Conservation (phyloP, 2,797 vertebrate species). For the Cyprinodon diabolis region DNA sequence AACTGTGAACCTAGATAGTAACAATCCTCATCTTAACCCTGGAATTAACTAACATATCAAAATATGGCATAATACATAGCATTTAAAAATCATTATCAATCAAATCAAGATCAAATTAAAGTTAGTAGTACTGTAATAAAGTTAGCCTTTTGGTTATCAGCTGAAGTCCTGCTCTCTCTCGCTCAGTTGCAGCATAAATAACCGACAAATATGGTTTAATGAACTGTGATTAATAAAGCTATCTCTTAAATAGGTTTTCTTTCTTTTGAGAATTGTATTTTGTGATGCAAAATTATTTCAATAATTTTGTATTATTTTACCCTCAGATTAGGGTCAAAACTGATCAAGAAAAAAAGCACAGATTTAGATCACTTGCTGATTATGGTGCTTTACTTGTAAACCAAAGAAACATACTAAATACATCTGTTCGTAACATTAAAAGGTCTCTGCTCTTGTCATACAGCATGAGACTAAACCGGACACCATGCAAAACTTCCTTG, state of each 20-base stretch:
- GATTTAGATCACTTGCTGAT: background rate
- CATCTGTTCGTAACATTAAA: slow-evolving; percentile 11
- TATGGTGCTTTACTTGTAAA: background rate
- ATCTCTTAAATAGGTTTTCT: too few species aligned
- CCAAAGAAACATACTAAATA: slow-evolving; percentile 8
- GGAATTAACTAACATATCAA: background rate
- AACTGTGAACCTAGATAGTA: background rate
- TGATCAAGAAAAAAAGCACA: background rate
- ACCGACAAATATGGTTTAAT: background rate
- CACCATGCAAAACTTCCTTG: slow-evolving; percentile 47
- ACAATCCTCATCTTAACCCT: background rate
- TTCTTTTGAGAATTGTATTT: background rate
- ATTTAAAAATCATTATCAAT: background rate
- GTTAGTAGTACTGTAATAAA: background rate
- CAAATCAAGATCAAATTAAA: background rate
- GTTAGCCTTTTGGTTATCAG: background rate
- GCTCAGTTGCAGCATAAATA: background rate
- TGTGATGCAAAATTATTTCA: background rate
- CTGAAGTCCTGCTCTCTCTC: background rate
- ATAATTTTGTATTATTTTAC: background rate
- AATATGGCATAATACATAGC: background rate
- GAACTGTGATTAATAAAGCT: too few species aligned
- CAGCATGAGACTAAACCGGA: slow-evolving; percentile 44
- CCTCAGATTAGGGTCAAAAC: background rate
- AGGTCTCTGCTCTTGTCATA: slow-evolving; percentile 60